Conservation (phyloP, 2,113 vertebrate genomes). For the Ia io region DNA sequence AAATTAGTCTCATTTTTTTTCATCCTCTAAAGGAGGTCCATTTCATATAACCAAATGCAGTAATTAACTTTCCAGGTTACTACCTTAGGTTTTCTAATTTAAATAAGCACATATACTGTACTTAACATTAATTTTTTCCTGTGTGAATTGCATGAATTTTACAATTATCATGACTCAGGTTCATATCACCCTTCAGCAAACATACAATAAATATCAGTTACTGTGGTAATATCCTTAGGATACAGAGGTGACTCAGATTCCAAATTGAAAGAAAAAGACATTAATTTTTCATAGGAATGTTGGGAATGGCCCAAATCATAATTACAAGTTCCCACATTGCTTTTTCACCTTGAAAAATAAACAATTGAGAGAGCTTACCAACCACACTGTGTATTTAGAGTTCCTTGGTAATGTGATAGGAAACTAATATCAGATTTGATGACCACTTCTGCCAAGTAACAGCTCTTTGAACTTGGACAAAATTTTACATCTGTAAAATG, state of each 20-base stretch:
- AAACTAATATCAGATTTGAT: neutral
- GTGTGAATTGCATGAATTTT: neutral
- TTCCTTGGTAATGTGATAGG: neutral
- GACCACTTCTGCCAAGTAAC: neutral
- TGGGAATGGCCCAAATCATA: neutral
- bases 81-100: constrained; percentile 17
- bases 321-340: neutral
- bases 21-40: neutral
- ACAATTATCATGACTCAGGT: neutral
- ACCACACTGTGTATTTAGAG: neutral
- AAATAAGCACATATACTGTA: neutral
- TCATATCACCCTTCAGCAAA: neutral
- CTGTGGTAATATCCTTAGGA: neutral
- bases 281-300: neutral
- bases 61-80: neutral
- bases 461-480: neutral
- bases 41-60: neutral
- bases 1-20: neutral
- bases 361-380: neutral
- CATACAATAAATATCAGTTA: neutral
- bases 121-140: neutral
- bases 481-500: neutral
- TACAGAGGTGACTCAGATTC: neutral
- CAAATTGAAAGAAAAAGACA: neutral
- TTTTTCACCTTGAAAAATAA: neutral